Evolutionary conservation across 2,113 vertebrate genomes (phyloP), one percentile per base, ranked within the genome.

Genomic region (Alouatta palliata): DNA sequence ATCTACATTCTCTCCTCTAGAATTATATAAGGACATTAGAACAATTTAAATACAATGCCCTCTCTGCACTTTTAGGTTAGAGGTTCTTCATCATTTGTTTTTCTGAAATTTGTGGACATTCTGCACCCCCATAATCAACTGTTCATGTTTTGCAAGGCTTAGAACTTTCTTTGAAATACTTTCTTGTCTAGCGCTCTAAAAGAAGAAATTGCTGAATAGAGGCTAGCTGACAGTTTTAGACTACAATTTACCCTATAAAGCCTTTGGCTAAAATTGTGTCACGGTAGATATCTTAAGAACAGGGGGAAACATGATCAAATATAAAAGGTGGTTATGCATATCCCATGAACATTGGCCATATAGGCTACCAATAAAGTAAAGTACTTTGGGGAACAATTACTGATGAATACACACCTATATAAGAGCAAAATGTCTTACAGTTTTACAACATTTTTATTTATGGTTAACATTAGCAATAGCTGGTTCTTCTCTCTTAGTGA

Each of bases 341-440:
- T 47, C 49, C 27, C 37, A 45, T 19, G 45, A 30, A 32, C 6
- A 9, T 1, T 76, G 43, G 25, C 8, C 14, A 56, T 10, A 14
- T 56, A 21, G 9, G 11, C 20, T 32, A 54, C 56, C 27, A 12
- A 19, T 12, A 6, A 37, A 66, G 11, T 16, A 79, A 66, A 19
- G 14, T 37, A 5, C 40, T 40, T 35, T 30, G 5, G 0, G 13
- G 43, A 21, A 10, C 5, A 6, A 8, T 58, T 58, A 30, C 12
- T 64, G 16, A 43, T 20, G 11, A 76, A 35, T 16, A 35, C 8
- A 76, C 3, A 12, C 5, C 77, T 45, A 52, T 52, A 52, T 52
- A 20, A 35, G 0, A n/a, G 5, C 13, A 49, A 70, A 81, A 10
- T 20, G 6, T 9, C 58, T 73, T 54, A 6, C 0, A 25, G 12